Conservation (phyloP, 2,113 vertebrate species). For the Panthera leo region DNA sequence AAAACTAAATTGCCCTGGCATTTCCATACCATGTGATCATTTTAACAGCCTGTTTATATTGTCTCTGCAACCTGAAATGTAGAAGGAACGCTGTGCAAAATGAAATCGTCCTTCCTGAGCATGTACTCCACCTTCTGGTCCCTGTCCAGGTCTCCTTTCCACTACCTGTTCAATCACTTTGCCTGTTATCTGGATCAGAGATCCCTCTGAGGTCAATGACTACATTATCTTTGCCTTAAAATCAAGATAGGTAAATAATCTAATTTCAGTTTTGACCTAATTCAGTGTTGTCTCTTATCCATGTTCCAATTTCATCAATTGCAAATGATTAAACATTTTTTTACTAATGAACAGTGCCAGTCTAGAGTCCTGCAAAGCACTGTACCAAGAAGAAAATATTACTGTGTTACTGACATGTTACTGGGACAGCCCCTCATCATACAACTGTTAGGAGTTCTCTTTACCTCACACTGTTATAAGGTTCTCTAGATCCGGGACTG, state of each 20-base stretch:
- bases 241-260: slow-evolving; percentile 28
- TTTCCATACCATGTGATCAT: background rate
- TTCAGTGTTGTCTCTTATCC: slow-evolving; percentile 30
- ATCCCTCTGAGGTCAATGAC: background rate
- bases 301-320: slow-evolving; percentile 19
- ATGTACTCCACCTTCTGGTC: background rate
- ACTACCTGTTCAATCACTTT: background rate
- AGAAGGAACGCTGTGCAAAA: background rate
- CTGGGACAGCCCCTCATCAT: background rate
- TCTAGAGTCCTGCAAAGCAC: background rate
- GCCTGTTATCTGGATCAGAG: background rate
- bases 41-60: background rate
- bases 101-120: background rate
- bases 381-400: slow-evolving; percentile 5
- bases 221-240: background rate
- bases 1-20: background rate
- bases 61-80: background rate
- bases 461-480: background rate
- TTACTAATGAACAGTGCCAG: background rate
- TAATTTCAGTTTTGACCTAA: slow-evolving; percentile 9
- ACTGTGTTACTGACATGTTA: background rate
- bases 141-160: background rate
- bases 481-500: background rate
- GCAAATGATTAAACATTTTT: slow-evolving; percentile 26
- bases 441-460: background rate